These are phyloP conservation scores for Hippopotamyrus pictus DNA, from an alignment of 2,797 vertebrate genomes.

Conservation along the genomic window DNA sequence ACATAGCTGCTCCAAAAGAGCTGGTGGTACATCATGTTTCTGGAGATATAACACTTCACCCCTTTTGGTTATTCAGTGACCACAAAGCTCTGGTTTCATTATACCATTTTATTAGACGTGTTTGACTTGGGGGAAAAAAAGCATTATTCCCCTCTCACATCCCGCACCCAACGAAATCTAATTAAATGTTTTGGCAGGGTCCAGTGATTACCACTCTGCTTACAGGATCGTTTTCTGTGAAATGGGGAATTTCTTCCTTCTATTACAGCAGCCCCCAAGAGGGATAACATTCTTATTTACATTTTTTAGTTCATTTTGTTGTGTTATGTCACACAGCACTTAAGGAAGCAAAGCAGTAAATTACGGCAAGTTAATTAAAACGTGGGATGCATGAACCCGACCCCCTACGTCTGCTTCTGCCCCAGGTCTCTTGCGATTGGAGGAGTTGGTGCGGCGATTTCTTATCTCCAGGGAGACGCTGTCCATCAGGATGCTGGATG, in stretches of 20 bases:
- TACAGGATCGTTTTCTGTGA: conserved; percentile 54
- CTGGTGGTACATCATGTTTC: not conserved
- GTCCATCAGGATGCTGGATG: conserved; percentile 83
- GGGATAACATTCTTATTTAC: conserved; percentile 18
- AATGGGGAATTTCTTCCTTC: conserved; percentile 8
- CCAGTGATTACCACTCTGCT: conserved; percentile 67
- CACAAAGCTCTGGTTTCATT: conserved; percentile 51
- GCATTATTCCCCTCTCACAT: conserved; percentile 53
- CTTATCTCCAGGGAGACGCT: conserved; percentile 88
- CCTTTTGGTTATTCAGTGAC: conserved; percentile 35
- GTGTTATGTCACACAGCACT: not conserved
- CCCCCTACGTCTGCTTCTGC: conserved; percentile 29
- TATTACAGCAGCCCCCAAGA: not conserved
- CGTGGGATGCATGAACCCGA: conserved; percentile 9
- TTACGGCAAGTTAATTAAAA: conserved; percentile 17
- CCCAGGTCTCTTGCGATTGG: conserved; percentile 80
- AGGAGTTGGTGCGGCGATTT: conserved; percentile 83
- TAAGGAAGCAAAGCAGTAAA: conserved; percentile 3
- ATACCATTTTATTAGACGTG: conserved; percentile 54
- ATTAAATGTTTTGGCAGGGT: conserved; percentile 69
- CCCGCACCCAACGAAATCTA: conserved; percentile 51
- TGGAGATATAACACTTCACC: conserved; percentile 17
- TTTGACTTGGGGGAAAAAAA: conserved; percentile 51
- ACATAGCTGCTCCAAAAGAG: not conserved
- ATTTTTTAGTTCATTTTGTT: conserved; percentile 7